phyloP scores from a whole-genome alignment of 2,888 invertebrate species.

The Oligia latruncula region DNA sequence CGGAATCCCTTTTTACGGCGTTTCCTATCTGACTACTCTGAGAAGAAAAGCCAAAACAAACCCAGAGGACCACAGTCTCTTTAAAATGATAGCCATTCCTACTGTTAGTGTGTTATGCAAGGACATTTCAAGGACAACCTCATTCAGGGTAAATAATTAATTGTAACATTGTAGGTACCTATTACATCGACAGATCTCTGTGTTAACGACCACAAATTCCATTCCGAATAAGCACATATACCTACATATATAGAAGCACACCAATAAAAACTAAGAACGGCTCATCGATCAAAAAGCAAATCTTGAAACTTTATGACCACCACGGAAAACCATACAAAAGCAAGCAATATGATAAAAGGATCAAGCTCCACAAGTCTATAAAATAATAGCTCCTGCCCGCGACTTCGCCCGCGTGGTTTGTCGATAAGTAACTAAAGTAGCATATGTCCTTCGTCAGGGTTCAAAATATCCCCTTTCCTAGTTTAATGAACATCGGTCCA shows the following conservation, averaged over 20 bases:
- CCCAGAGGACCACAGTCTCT: too few relatives aligned
- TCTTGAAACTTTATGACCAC: neutral
- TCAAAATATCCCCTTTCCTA: too few relatives aligned
- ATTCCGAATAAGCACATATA: neutral
- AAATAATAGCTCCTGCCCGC: neutral
- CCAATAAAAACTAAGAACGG: neutral
- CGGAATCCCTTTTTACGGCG: too few relatives aligned
- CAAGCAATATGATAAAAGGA: conserved; percentile 7
- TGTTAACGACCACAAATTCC: conserved; percentile 5
- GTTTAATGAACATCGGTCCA: too few relatives aligned
- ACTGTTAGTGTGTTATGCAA: too few relatives aligned
- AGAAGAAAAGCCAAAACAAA: too few relatives aligned
- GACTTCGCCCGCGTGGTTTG: neutral
- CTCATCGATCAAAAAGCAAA: neutral
- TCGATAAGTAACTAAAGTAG: neutral
- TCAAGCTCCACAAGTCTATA: conserved; percentile 7
- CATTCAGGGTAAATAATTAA: neutral
- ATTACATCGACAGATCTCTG: neutral
- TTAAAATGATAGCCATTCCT: too few relatives aligned
- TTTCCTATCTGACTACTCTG: too few relatives aligned
- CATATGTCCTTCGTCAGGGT: too few relatives aligned
- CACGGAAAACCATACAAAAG: conserved; percentile 2
- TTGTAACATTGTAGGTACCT: neutral
- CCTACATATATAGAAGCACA: neutral
- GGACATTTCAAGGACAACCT: too few relatives aligned